Conservation (phyloP, 2,888 invertebrate species). For the Psylliodes chrysocephalus region DNA sequence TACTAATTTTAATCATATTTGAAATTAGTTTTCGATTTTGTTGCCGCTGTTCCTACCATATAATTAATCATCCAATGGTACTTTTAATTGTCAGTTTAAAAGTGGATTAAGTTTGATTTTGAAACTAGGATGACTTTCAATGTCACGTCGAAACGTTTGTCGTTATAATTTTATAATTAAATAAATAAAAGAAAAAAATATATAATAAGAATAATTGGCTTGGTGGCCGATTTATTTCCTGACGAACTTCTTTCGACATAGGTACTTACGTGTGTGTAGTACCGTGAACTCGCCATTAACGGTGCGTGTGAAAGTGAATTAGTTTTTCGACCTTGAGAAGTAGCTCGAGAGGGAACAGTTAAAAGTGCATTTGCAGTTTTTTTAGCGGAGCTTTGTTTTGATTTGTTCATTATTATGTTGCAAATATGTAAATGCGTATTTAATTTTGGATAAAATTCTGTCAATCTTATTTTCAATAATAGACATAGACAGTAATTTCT, state of each 20-base stretch:
- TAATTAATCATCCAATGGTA: background rate
- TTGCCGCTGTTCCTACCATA: too few species aligned
- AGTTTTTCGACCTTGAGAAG: background rate
- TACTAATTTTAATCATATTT: too few species aligned
- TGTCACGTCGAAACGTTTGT: background rate
- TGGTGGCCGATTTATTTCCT: constrained; percentile 1
- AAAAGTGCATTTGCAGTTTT: too few species aligned
- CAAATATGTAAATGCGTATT: too few species aligned
- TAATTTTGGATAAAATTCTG: too few species aligned
- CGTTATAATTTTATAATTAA: background rate
- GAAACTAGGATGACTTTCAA: constrained; percentile 4
- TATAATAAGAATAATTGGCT: background rate
- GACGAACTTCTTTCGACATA: constrained; percentile 5
- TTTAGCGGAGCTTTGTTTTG: too few species aligned
- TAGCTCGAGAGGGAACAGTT: background rate
- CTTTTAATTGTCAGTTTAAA: background rate
- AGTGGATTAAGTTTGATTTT: background rate
- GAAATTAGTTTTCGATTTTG: too few species aligned
- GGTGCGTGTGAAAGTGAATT: constrained; percentile 5
- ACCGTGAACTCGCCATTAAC: constrained; percentile 8
- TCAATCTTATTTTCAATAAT: too few species aligned
- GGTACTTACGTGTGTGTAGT: constrained; percentile 6
- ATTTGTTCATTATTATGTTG: too few species aligned
- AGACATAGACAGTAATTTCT: too few species aligned
- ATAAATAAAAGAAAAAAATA: background rate